phyloP scores from a whole-genome alignment of 2,797 vertebrate genomes.

The Chrosomus eos region DNA sequence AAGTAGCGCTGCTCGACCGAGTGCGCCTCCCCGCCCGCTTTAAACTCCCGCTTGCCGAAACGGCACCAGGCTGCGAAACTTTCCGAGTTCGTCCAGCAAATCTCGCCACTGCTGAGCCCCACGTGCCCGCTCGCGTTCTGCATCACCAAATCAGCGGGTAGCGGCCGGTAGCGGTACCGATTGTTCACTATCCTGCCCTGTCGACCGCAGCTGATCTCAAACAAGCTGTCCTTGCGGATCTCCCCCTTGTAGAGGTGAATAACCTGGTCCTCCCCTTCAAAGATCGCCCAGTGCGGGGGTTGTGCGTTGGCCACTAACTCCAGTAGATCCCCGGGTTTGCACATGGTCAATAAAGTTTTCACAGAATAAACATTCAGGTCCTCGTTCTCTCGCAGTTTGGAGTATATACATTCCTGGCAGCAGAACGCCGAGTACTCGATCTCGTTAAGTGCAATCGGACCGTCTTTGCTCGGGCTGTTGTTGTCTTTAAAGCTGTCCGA shows the following conservation, averaged over 20 bases:
- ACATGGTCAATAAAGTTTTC: slow-evolving; percentile 90
- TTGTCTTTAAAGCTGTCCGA: slow-evolving; percentile 88
- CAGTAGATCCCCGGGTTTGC: slow-evolving; percentile 96
- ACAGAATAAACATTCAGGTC: slow-evolving; percentile 91
- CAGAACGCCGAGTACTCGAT: slow-evolving; percentile 96
- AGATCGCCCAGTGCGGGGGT: slow-evolving; percentile 95
- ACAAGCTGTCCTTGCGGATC: slow-evolving; percentile 96
- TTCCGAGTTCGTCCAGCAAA: slow-evolving; percentile 99
- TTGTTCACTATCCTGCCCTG: slow-evolving; percentile 95
- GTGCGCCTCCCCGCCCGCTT: slow-evolving; percentile 92
- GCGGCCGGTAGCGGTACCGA: slow-evolving; percentile 96
- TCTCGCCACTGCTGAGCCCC: slow-evolving; percentile 91
- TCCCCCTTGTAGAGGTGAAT: slow-evolving; percentile 96
- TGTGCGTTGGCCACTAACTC: slow-evolving; percentile 88
- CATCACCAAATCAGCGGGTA: slow-evolving; percentile 94
- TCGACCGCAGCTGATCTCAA: slow-evolving; percentile 88
- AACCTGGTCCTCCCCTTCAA: slow-evolving; percentile 89
- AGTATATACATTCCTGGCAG: slow-evolving; percentile 98
- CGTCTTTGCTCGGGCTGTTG: slow-evolving; percentile 80
- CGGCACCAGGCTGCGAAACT: slow-evolving; percentile 99
- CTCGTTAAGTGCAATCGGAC: slow-evolving; percentile 88
- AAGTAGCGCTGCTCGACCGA: slow-evolving; percentile 89
- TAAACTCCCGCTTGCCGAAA: slow-evolving; percentile 98
- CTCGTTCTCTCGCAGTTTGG: slow-evolving; percentile 94
- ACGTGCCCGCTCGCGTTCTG: slow-evolving; percentile 96